A percentile compares a stretch with the other conserved stretches of the same genome.
Conservation (phyloP, 2,888 invertebrate genomes). For the Scelioninae gen. 1 region DNA sequence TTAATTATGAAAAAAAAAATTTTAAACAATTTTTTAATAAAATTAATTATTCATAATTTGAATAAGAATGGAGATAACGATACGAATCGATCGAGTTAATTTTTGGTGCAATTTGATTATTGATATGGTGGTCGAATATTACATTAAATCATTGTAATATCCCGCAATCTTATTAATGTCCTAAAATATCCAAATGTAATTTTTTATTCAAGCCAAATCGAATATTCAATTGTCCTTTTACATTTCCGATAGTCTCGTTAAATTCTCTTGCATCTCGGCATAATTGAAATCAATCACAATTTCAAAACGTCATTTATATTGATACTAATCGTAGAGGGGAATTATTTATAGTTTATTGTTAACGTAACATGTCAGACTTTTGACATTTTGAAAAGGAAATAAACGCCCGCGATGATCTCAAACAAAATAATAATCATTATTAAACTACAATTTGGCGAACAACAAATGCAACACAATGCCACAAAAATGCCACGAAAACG, state of each 20-base stretch:
- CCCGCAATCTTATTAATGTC: slow-evolving; percentile 14
- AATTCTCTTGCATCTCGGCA: slow-evolving; percentile 13
- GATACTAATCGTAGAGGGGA: background rate
- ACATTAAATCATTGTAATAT: background rate
- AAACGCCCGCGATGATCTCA: background rate
- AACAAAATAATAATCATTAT: background rate
- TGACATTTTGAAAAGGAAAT: slow-evolving; percentile 4
- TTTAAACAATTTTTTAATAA: no score
- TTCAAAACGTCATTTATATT: slow-evolving; percentile 18
- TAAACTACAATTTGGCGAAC: no score
- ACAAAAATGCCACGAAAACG: no score
- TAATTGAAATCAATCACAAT: slow-evolving; percentile 29
- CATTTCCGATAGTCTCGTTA: slow-evolving; percentile 32
- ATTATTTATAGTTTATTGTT: slow-evolving; percentile 31
- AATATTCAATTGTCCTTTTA: slow-evolving; percentile 19
- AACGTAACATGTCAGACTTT: background rate
- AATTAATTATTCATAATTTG: no score
- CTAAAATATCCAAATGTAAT: background rate
- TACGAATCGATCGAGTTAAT: background rate
- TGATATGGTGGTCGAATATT: background rate
- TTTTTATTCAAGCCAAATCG: slow-evolving; percentile 8
- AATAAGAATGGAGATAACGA: no score
- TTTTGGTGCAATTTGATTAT: slow-evolving; percentile 4
- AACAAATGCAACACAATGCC: no score
- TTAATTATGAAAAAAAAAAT: no score